Evolutionary conservation across 1,140 invertebrate species (phyloP).

Genomic region (Pissodes strobi): DNA sequence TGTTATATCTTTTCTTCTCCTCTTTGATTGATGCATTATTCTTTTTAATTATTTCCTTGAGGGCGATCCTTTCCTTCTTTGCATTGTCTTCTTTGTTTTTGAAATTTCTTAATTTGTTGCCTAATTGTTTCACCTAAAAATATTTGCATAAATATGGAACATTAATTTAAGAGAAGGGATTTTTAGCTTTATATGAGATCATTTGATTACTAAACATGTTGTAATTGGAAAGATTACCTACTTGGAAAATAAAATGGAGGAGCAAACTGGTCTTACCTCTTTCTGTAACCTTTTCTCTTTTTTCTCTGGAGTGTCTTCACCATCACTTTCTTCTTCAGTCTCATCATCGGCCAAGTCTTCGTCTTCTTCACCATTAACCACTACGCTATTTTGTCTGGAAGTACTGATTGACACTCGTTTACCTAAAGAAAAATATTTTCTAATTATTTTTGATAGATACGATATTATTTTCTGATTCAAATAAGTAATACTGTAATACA

Average conservation of each 20-base stretch:
- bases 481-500: no score
- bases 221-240: no score
- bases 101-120: conserved; percentile 75
- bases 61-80: conserved; percentile 73
- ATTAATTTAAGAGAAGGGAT: not conserved
- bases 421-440: conserved; percentile 28
- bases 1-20: conserved; percentile 76
- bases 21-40: conserved; percentile 75
- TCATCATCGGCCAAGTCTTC: conserved; percentile 38
- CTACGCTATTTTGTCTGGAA: conserved; percentile 38
- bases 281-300: conserved; percentile 63
- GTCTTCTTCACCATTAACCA: conserved; percentile 26
- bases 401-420: conserved; percentile 40
- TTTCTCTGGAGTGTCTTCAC: conserved; percentile 73
- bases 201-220: not conserved
- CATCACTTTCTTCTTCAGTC: conserved; percentile 65
- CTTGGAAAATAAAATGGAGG: not conserved
- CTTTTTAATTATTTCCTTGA: conserved; percentile 80
- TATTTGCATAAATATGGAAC: not conserved
- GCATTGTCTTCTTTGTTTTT: conserved; percentile 79
- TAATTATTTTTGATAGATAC: no score
- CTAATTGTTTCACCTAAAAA: conserved; percentile 63
- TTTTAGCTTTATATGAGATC: conserved; percentile 47
- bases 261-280: conserved; percentile 58
- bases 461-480: no score